Base-by-base conservation (phyloP, 1,140 invertebrate genomes). In the Leguminivora glycinivorella region DNA sequence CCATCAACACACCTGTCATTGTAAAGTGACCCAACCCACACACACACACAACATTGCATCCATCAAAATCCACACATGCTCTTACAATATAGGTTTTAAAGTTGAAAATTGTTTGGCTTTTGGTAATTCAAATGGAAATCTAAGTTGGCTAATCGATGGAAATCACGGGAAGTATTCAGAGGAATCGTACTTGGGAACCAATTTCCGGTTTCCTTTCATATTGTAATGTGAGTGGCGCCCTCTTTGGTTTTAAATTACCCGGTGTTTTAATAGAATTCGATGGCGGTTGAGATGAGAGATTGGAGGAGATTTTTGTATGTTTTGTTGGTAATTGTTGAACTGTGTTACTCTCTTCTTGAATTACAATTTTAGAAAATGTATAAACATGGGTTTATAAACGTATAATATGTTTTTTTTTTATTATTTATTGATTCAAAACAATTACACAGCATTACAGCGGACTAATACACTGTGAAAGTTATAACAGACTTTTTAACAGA, bases 191-290 rank as follows among this genome's bases (percentile, higher is more conserved):
- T 78, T 78, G 70, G 75, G 70, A 80, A 83, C 76, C 78, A 81
- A 81, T 83, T 83, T 82, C 77, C 77, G 71, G 76, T 77, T 52
- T 74, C 72, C 74, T 82, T 80, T 82, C 74, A 82, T 77, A 80
- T 80, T 79, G 76, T 78, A 83, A 81, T 79, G 72, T 77, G 69
- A 80, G 78, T 81, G 75, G 74, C 69, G 72, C 76, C 74, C 72
- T 77, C 69, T 72, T 38, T 70, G 67, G 24, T 60, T 24, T 31
- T 70, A 68, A 70, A 75, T 78, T 78, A 63, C 4, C 58, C 25
- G 29, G 26, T 63, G 24, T 58, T 58, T 63, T 63, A 63, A 29
- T 63, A 31, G 26, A 29, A 63, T 63, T 58, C n/a, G 56, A 58
- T 25, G 56, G 26, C 25, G 4, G 19, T 63, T 52, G 47, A 52